These are phyloP conservation scores for Mactra quadrangularis DNA, from an alignment of 1,140 invertebrate genomes.

Conservation along the genomic window DNA sequence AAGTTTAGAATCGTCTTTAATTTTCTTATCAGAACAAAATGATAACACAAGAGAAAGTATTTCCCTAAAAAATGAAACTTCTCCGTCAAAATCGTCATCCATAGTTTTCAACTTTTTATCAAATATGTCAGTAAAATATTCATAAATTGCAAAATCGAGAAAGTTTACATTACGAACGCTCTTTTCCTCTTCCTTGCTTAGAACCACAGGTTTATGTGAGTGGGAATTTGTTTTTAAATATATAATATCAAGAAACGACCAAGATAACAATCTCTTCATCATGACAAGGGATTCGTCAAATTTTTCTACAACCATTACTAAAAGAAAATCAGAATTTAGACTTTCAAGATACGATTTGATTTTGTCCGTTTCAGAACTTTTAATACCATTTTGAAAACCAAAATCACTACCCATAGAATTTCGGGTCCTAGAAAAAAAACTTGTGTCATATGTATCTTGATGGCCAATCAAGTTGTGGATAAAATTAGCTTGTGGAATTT, in stretches of 20 bases:
- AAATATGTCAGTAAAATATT: conserved; percentile 59
- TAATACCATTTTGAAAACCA: conserved; percentile 16
- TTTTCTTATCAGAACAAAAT: conserved; percentile 45
- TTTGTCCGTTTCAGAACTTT: not conserved
- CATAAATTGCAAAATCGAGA: conserved; percentile 64
- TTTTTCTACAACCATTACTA: conserved; percentile 85
- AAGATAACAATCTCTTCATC: conserved; percentile 84
- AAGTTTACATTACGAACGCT: conserved; percentile 16
- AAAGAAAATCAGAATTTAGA: conserved; percentile 78
- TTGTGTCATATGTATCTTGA: conserved; percentile 27
- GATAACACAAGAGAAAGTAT: conserved; percentile 22
- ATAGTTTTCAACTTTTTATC: conserved; percentile 35
- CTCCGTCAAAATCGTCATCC: conserved; percentile 47
- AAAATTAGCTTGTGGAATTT: conserved; percentile 48
- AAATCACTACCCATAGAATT: conserved; percentile 47
- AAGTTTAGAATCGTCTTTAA: not conserved
- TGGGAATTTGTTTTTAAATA: conserved; percentile 61
- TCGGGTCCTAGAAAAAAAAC: conserved; percentile 23
- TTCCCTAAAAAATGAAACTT: conserved; percentile 58
- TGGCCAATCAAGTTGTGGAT: conserved; percentile 43
- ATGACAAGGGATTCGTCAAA: conserved; percentile 85
- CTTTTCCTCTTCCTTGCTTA: conserved; percentile 14
- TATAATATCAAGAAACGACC: conserved; percentile 83
- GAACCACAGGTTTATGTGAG: not conserved
- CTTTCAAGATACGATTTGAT: conserved; percentile 50